Evolutionary conservation across 2,888 invertebrate species (phyloP), one percentile per base, ranked within the genome.

Genomic region (Linnaemya tessellans): DNA sequence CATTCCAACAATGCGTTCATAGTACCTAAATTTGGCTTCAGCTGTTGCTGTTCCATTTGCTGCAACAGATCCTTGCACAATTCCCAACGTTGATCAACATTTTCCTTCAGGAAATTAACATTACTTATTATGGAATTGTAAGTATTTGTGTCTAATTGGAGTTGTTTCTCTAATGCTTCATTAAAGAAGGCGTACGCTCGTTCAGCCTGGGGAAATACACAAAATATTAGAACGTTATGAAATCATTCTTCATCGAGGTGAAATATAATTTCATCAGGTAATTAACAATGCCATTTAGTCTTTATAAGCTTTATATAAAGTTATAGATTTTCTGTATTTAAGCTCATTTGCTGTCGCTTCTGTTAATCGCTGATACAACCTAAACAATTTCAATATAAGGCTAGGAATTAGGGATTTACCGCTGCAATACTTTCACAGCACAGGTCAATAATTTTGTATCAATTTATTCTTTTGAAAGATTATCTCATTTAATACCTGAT

Each of bases 101-200:
- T 94, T 91, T 97, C 96, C 88, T 94, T 95, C 0, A 96, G 87
- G 85, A 94, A 94, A 30, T 94, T 94, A 0, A 94, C 93, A 62
- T 95, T 93, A 2, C 91, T 91, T 7, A 98, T 93, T 0, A 97
- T 89, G 0, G 94, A 90, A 92, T 97, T 97, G 89, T 95, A 97
- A 0, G 96, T 95, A 80, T 94, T 93, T 0, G 95, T 93, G 80
- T 95, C 95, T 22, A 97, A 89, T 10, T 93, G 91, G 2, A 96
- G 91, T 20, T 94, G 94, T 86, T 96, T 95, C 64, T 95, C 94
- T 80, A 93, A 91, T 0, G 96, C 95, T 89, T 97, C 95, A 86
- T 95, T 93, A 22, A 94, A 94, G 8, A 96, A 90, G 7, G 94
- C 91, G 90, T 94, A 94, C 0, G 96, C 96, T 87, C 94, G 93